Conservation (phyloP, 2,113 vertebrate species). For the Oreochromis tanganicae region DNA sequence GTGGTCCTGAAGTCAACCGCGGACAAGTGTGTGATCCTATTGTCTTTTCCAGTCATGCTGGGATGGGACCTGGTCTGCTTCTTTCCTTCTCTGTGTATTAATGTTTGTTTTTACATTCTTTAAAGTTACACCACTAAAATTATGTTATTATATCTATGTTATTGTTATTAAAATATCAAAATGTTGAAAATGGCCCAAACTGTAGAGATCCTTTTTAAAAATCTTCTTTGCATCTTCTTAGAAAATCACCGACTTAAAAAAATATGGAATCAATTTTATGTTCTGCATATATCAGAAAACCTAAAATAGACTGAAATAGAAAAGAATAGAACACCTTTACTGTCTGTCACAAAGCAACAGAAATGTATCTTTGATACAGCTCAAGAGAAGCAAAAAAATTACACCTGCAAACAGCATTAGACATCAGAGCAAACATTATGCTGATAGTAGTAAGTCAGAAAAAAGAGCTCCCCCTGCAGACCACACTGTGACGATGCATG, state of each 20-base stretch:
- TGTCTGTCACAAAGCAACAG: not conserved
- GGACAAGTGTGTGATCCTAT: not conserved
- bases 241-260: not conserved
- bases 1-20: not conserved
- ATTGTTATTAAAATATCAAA: not conserved
- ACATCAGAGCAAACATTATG: not conserved
- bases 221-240: not conserved
- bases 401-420: not conserved
- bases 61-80: not conserved
- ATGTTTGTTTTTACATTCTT: not conserved
- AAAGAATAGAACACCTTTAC: not conserved
- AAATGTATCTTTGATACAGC: not conserved
- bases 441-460: not conserved
- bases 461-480: slow-evolving; percentile 39
- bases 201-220: not conserved
- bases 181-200: not conserved
- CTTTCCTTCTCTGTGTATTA: not conserved
- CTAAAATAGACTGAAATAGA: not conserved
- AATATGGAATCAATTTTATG: not conserved
- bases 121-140: not conserved
- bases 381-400: not conserved
- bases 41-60: not conserved
- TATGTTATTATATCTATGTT: not conserved
- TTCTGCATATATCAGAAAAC: not conserved
- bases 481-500: not conserved